A percentile compares a stretch with the other conserved stretches of the same genome.
These are phyloP conservation scores for Astur gentilis DNA, from an alignment of 2,113 vertebrate species.

Conservation along the genomic window DNA sequence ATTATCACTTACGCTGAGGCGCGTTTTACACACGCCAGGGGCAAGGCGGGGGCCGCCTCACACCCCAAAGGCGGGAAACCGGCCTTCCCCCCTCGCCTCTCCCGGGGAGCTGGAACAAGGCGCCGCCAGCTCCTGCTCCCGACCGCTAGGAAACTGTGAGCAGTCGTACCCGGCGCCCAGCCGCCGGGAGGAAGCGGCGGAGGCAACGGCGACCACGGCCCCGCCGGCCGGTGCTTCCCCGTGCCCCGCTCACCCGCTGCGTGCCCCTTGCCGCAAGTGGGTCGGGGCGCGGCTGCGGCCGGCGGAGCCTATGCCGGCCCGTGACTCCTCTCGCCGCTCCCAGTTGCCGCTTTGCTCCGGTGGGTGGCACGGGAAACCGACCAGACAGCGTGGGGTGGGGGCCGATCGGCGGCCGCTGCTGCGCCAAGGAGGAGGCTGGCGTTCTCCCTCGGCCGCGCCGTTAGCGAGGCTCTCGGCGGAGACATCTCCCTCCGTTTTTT, in stretches of 20 bases:
- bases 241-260: no score
- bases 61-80: accelerated
- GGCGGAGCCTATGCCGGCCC: background rate
- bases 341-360: background rate
- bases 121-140: no score
- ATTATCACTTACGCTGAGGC: background rate
- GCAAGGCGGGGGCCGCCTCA: accelerated
- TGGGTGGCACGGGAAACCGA: background rate
- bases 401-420: background rate
- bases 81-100: no score
- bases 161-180: no score
- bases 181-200: accelerated
- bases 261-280: accelerated
- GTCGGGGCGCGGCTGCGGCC: background rate
- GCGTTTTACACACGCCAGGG: no score
- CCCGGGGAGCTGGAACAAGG: background rate
- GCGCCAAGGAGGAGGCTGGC: no score
- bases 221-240: background rate
- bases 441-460: background rate
- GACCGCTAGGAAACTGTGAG: background rate
- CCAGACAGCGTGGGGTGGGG: background rate
- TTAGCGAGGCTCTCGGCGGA: no score
- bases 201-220: no score
- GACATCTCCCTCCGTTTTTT: no score
- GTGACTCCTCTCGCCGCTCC: background rate